phyloP scores from a whole-genome alignment of 2,888 invertebrate genomes.

The Ectemnius lituratus region DNA sequence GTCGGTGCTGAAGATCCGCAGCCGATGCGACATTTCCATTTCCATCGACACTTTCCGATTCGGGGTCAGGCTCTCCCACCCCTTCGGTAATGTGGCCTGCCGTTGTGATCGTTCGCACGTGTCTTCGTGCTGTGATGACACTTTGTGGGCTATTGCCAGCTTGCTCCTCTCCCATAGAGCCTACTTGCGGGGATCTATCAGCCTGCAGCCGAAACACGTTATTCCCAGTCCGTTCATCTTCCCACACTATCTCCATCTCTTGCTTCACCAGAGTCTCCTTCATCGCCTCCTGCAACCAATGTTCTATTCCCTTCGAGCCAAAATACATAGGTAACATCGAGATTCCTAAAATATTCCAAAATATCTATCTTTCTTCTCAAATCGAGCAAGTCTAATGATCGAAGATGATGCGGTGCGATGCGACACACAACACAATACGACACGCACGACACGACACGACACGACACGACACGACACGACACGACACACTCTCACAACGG shows the following conservation, averaged over 20 bases:
- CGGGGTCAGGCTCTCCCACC: conserved; percentile 66
- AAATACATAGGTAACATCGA: neutral
- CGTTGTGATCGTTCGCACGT: conserved; percentile 82
- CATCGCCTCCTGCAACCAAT: conserved; percentile 69
- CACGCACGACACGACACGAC: too few relatives aligned
- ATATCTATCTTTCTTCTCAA: too few relatives aligned
- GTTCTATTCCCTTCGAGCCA: neutral
- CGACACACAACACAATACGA: too few relatives aligned
- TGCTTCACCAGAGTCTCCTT: conserved; percentile 72
- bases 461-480: too few relatives aligned
- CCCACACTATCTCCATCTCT: conserved; percentile 74
- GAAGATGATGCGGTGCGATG: too few relatives aligned
- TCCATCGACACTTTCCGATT: conserved; percentile 62
- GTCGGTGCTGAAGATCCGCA: conserved; percentile 41
- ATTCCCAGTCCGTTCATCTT: conserved; percentile 61
- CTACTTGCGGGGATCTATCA: conserved; percentile 58
- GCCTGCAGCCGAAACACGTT: neutral
- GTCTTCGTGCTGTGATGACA: conserved; percentile 81
- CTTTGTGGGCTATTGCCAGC: conserved; percentile 68
- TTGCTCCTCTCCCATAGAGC: conserved; percentile 61
- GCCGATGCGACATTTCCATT: neutral
- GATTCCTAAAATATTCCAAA: too few relatives aligned
- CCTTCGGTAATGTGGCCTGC: conserved; percentile 81
- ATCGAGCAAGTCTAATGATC: too few relatives aligned
- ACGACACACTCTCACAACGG: too few relatives aligned